Conservation (phyloP, 2,113 vertebrate species). For the Oncorhynchus kisutch region DNA sequence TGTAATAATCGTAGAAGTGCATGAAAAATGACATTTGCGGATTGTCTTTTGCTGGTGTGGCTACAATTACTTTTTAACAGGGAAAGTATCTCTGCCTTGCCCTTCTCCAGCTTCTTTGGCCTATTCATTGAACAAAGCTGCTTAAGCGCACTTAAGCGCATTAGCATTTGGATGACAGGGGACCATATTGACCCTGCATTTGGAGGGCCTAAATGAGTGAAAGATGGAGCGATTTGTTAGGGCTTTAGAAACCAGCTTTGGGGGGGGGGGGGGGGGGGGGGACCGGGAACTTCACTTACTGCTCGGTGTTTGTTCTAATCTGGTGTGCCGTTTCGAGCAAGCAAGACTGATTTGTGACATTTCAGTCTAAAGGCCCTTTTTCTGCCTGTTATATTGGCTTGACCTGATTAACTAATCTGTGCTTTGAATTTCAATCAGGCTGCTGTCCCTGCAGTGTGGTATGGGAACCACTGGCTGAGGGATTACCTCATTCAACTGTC, state of each 20-base stretch:
- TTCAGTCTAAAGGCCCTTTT: slow-evolving; percentile 78
- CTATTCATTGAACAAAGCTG: slow-evolving; percentile 90
- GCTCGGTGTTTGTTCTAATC: slow-evolving; percentile 80
- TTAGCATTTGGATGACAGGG: slow-evolving; percentile 94
- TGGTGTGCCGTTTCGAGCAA: slow-evolving; percentile 71
- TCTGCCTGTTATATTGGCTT: slow-evolving; percentile 75
- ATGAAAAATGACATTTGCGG: slow-evolving; percentile 16
- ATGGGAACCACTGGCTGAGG: slow-evolving; percentile 70
- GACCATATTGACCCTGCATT: slow-evolving; percentile 89
- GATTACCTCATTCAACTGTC: slow-evolving; percentile 75
- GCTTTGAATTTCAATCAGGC: slow-evolving; percentile 88
- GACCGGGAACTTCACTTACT: slow-evolving; percentile 76
- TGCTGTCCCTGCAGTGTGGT: slow-evolving; percentile 48
- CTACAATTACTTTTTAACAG: slow-evolving; percentile 87
- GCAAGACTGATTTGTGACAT: slow-evolving; percentile 86
- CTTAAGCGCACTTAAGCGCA: slow-evolving; percentile 96
- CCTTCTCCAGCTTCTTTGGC: slow-evolving; percentile 82
- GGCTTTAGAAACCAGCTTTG: slow-evolving; percentile 89
- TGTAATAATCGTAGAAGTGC: slow-evolving; percentile 65
- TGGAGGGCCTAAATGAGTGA: slow-evolving; percentile 91
- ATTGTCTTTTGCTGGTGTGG: slow-evolving; percentile 57
- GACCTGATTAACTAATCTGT: slow-evolving; percentile 88
- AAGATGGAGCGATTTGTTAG: slow-evolving; percentile 94
- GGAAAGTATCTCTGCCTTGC: slow-evolving; percentile 83
- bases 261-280: too few relatives aligned